These are phyloP conservation scores for Steinernema feltiae DNA, from an alignment of 1,140 invertebrate genomes.

Conservation along the genomic window DNA sequence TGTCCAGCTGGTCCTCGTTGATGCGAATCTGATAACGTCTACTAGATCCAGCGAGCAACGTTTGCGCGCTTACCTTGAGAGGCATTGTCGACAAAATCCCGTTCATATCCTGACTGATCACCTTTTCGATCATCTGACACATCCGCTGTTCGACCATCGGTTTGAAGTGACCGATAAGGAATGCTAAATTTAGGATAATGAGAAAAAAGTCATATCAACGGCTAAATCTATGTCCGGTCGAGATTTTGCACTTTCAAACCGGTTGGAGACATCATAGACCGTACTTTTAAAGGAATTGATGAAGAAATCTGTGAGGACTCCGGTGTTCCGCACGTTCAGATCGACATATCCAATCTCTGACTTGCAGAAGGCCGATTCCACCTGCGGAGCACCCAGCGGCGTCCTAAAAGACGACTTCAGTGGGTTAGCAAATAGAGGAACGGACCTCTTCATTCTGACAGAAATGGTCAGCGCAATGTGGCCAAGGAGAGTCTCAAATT, in stretches of 20 bases:
- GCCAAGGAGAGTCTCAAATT: conserved; percentile 53
- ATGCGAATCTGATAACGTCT: conserved; percentile 44
- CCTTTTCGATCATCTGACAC: conserved; percentile 56
- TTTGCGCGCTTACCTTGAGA: conserved; percentile 42
- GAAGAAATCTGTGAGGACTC: conserved; percentile 57
- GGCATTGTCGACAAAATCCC: conserved; percentile 53
- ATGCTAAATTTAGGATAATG: conserved; percentile 41
- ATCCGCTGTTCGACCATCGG: conserved; percentile 56
- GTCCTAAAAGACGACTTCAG: conserved; percentile 42
- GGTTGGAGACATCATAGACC: too few relatives aligned
- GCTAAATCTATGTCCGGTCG: too few relatives aligned
- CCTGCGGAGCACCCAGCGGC: conserved; percentile 48
- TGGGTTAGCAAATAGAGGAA: background rate
- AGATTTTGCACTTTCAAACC: too few relatives aligned
- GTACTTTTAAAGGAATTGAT: conserved; percentile 56
- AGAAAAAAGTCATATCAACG: too few relatives aligned
- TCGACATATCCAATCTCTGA: conserved; percentile 56
- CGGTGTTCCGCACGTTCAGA: conserved; percentile 56
- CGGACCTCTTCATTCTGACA: conserved; percentile 51
- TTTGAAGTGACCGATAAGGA: conserved; percentile 53
- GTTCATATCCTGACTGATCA: conserved; percentile 56
- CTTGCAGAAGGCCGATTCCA: conserved; percentile 47
- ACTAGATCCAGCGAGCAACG: background rate
- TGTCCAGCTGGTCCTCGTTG: conserved; percentile 53
- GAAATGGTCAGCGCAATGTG: conserved; percentile 53